Base-by-base conservation (phyloP, 2,888 invertebrate species). In the Brenthis daphne region DNA sequence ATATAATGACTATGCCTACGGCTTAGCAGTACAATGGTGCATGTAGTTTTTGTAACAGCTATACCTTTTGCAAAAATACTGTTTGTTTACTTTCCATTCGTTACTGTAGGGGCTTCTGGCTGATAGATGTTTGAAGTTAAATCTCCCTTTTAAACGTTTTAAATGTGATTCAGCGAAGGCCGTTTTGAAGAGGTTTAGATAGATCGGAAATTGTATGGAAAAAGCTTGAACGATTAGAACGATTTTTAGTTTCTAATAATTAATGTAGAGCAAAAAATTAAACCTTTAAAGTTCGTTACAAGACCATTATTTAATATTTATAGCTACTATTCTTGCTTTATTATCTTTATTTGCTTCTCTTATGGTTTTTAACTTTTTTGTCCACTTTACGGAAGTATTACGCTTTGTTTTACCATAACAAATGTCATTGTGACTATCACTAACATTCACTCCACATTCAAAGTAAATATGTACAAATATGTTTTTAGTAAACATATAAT, bases 21-120 rank as follows among this genome's bases (percentile, higher is more conserved):
- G 74, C 64, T 57, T 64, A 69, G 65, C 55, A 69, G 70, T 68
- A 71, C 66, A 70, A 83, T 74, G 67, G 70, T 72, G 81, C 80
- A 80, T 80, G 80, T 84, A 83, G 83, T 88, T 88, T 88, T 87
- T 86, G 79, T 77, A 80, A 77, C 80, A 84, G 83, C 82, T 65
- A 66, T 85, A 85, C 86, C 83, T 86, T 87, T 88, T 87, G 83
- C 78, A 86, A 87, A 87, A 89, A 87, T 85, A 89, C 76, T 77
- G 80, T 82, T 84, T 91, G 90, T 91, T 91, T 90, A 86, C 85
- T 88, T 91, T 91, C 85, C 86, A 91, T 92, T 90, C 88, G 79
- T 72, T 75, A 75, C 76, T 76, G 77, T 77, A 81, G 85, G 86
- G 86, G 86, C 80, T 83, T 83, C 79, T 80, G 72, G 79, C 80